A percentile compares a stretch with the other conserved stretches of the same genome.
These are phyloP conservation scores for Ellobius talpinus DNA, from an alignment of 2,113 vertebrate species.

Conservation along the genomic window DNA sequence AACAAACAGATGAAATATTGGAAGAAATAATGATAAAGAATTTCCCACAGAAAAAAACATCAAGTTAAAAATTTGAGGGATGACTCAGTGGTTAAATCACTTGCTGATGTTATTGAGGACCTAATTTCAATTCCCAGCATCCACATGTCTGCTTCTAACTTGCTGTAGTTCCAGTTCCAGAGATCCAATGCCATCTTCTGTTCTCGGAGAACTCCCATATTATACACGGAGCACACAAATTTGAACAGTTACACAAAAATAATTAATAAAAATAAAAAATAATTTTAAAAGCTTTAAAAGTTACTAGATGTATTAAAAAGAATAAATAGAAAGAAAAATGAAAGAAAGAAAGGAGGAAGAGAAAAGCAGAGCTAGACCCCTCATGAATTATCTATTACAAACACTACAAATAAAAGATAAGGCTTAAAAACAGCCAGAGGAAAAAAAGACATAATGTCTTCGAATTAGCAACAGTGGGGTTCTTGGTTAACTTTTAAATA, in stretches of 20 bases:
- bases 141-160: neutral
- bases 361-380: neutral
- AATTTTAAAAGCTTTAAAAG: neutral
- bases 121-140: neutral
- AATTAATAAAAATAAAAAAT: neutral
- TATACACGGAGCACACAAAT: neutral
- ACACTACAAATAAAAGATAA: neutral
- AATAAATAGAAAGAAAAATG: neutral
- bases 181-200: neutral
- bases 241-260: neutral
- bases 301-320: neutral
- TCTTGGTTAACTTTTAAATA: slow-evolving; percentile 1
- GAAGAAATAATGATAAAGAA: neutral
- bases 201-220: neutral
- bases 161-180: no score
- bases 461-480: neutral
- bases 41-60: neutral
- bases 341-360: neutral
- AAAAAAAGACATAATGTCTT: neutral
- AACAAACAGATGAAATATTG: neutral
- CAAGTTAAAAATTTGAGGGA: neutral
- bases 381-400: neutral
- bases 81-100: neutral
- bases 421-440: neutral
- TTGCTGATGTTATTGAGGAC: neutral